Percentiles rank a stretch among this genome's conserved stretches.
These are phyloP conservation scores for Nemoura dubitans DNA, from an alignment of 2,888 invertebrate species.

Conservation along the genomic window DNA sequence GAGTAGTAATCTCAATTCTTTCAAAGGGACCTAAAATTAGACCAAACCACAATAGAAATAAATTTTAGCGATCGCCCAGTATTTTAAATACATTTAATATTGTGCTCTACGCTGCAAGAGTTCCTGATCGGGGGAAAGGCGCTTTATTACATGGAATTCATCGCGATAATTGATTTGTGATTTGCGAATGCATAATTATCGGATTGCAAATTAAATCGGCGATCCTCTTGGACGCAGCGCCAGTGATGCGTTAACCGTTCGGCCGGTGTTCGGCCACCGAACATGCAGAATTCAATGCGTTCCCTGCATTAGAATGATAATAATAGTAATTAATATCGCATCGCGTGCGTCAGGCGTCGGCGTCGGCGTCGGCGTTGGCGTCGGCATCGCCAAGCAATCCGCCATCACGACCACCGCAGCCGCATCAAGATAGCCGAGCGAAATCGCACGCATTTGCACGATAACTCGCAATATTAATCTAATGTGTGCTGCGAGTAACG, in stretches of 20 bases:
- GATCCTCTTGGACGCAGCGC: neutral
- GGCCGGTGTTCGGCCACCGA: neutral
- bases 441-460: neutral
- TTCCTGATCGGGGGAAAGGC: neutral
- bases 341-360: conserved; percentile 17
- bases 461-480: neutral
- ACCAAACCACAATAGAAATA: neutral
- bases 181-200: neutral
- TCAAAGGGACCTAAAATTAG: neutral
- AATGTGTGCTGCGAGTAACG: neutral
- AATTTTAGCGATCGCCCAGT: neutral
- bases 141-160: neutral
- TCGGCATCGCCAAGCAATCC: neutral
- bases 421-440: neutral
- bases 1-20: neutral
- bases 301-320: conserved; percentile 21
- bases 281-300: neutral
- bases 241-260: neutral
- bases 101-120: neutral
- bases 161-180: neutral
- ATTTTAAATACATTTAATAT: neutral
- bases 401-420: neutral
- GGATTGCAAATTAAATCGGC: neutral
- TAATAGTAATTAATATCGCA: neutral
- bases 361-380: no score